A percentile compares a stretch with the other conserved stretches of the same genome.
Conservation (phyloP, 2,888 invertebrate genomes). For the Tachina grossa region DNA sequence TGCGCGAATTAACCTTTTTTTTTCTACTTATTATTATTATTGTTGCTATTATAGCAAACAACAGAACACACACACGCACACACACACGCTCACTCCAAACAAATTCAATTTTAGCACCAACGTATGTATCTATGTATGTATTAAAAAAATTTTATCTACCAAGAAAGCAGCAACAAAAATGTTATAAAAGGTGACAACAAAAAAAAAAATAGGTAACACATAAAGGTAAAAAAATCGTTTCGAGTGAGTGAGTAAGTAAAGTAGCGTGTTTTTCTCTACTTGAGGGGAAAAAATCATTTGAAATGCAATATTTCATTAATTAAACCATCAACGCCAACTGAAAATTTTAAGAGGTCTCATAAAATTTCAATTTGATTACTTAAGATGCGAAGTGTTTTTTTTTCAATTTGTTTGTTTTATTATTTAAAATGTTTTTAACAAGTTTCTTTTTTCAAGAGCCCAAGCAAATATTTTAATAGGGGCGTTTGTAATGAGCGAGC, state of each 20-base stretch:
- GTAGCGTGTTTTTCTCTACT: slow-evolving; percentile 62
- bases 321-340: slow-evolving; percentile 46
- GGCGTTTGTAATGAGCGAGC: neutral
- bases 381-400: neutral
- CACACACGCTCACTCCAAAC: neutral
- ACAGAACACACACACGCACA: slow-evolving; percentile 2
- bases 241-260: slow-evolving; percentile 63
- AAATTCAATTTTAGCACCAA: slow-evolving; percentile 64
- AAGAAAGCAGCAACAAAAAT: slow-evolving; percentile 40
- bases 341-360: slow-evolving; percentile 14
- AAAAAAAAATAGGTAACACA: slow-evolving; percentile 21
- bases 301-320: slow-evolving; percentile 63
- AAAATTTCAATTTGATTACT: slow-evolving; percentile 23
- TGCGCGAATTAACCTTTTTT: slow-evolving; percentile 71
- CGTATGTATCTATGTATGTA: neutral
- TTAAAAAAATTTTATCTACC: neutral
- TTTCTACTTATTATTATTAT: slow-evolving; percentile 30
- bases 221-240: slow-evolving; percentile 43
- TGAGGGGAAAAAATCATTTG: slow-evolving; percentile 46
- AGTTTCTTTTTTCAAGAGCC: no score
- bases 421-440: neutral
- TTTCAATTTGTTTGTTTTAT: neutral
- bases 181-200: slow-evolving; percentile 66
- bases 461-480: neutral
- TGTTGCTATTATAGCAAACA: slow-evolving; percentile 44